These are phyloP conservation scores for Propsilocerus akamusi DNA, from an alignment of 1,140 invertebrate species.

Conservation along the genomic window DNA sequence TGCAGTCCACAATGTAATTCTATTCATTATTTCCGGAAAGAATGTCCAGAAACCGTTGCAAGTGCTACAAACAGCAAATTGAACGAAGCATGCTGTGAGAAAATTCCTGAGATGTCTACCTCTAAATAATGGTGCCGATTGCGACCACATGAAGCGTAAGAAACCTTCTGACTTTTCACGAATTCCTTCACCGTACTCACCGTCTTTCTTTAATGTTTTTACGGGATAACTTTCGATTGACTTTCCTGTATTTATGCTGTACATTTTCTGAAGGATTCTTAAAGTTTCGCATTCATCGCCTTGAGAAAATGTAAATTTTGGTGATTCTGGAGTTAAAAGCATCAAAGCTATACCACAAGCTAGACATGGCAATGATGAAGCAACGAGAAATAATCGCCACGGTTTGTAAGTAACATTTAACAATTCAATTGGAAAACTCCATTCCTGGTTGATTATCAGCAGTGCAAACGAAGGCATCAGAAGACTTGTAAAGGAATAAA, in stretches of 20 bases:
- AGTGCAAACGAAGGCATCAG: too few relatives aligned
- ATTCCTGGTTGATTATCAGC: slow-evolving; percentile 33
- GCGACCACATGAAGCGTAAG: slow-evolving; percentile 9
- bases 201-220: neutral
- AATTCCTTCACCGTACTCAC: neutral
- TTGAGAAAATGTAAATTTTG: slow-evolving; percentile 1
- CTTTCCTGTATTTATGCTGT: slow-evolving; percentile 29
- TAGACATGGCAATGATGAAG: neutral
- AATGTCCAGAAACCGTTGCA: slow-evolving; percentile 31
- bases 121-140: slow-evolving; percentile 12
- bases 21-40: slow-evolving; percentile 30
- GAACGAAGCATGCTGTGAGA: slow-evolving; percentile 25
- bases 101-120: slow-evolving; percentile 19
- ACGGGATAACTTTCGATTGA: slow-evolving; percentile 11
- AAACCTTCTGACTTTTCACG: neutral
- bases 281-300: neutral
- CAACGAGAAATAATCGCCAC: slow-evolving; percentile 1
- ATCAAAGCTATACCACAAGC: slow-evolving; percentile 29
- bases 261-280: slow-evolving; percentile 21
- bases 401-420: slow-evolving; percentile 5
- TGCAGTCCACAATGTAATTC: slow-evolving; percentile 18
- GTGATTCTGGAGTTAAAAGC: neutral
- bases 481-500: too few relatives aligned
- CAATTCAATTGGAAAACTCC: slow-evolving; percentile 17
- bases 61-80: slow-evolving; percentile 28